Conservation (phyloP, 2,888 invertebrate genomes). For the Chymomyza fuscimana region DNA sequence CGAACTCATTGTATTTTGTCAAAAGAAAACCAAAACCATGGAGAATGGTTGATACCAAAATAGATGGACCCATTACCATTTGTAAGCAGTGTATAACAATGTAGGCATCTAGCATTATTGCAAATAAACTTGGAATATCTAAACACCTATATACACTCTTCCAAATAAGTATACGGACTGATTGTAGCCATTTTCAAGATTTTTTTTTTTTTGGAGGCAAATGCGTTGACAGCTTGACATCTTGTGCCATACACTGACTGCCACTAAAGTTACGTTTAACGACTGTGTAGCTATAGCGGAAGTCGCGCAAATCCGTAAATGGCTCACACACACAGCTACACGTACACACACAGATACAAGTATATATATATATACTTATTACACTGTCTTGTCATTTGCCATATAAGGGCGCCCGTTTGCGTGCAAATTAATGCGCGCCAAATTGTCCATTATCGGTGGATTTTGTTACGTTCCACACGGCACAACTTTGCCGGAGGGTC, state of each 20-base stretch:
- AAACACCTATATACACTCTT: constrained; percentile 2
- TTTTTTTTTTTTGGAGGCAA: constrained; percentile 8
- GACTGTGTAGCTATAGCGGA: constrained; percentile 45
- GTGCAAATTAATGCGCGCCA: constrained; percentile 36
- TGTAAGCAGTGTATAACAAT: constrained; percentile 21
- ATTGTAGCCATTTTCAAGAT: neutral
- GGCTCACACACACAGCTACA: constrained; percentile 42
- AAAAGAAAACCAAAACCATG: no score
- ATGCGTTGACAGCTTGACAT: constrained; percentile 66
- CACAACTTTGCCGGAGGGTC: neutral
- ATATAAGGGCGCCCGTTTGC: constrained; percentile 8
- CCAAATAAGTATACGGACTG: constrained; percentile 4
- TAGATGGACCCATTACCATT: no score
- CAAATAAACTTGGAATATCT: constrained; percentile 44
- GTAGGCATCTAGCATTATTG: constrained; percentile 51
- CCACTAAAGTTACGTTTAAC: constrained; percentile 20
- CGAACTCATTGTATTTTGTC: no score
- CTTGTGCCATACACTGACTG: constrained; percentile 39
- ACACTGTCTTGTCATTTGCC: constrained; percentile 1
- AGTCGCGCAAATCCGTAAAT: constrained; percentile 66
- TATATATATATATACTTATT: neutral
- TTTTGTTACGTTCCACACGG: constrained; percentile 6
- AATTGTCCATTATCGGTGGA: constrained; percentile 50
- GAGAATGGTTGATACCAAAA: no score
- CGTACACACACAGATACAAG: neutral